phyloP scores from a whole-genome alignment of 2,888 invertebrate genomes.

The Diplazon laetatorius region DNA sequence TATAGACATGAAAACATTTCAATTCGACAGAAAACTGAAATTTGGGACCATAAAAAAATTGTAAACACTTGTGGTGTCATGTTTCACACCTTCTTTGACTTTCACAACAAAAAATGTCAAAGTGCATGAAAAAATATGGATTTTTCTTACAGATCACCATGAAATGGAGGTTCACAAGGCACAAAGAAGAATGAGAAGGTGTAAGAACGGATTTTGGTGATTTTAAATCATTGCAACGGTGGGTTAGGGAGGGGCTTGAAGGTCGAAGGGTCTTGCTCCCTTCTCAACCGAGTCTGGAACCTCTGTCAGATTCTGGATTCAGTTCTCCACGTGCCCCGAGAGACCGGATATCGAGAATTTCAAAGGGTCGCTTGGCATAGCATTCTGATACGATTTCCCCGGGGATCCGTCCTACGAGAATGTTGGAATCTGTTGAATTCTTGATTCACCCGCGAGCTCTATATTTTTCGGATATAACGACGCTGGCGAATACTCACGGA shows the following conservation, averaged over 20 bases:
- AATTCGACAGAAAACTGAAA: too few relatives aligned
- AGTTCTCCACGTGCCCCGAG: slow-evolving; percentile 17
- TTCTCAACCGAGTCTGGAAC: too few relatives aligned
- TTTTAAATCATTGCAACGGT: slow-evolving; percentile 46
- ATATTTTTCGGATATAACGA: slow-evolving; percentile 55
- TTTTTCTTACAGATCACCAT: slow-evolving; percentile 2
- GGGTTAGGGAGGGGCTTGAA: too few relatives aligned
- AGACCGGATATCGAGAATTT: slow-evolving; percentile 65
- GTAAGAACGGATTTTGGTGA: slow-evolving; percentile 33
- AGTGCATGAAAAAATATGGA: slow-evolving; percentile 21
- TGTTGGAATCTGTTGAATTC: slow-evolving; percentile 38
- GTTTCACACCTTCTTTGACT: too few relatives aligned
- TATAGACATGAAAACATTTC: too few relatives aligned
- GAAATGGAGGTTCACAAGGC: slow-evolving; percentile 9
- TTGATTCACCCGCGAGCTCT: slow-evolving; percentile 36
- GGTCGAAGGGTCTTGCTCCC: too few relatives aligned
- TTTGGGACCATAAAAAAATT: too few relatives aligned
- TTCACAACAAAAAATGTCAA: slow-evolving; percentile 30
- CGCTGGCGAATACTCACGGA: slow-evolving; percentile 19
- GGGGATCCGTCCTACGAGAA: slow-evolving; percentile 63
- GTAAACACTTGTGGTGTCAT: too few relatives aligned
- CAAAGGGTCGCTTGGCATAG: slow-evolving; percentile 67
- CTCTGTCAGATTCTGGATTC: slow-evolving; percentile 14
- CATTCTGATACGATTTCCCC: slow-evolving; percentile 74
- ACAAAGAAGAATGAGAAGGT: slow-evolving; percentile 20